Base-by-base conservation (phyloP, 2,113 vertebrate species). In the Columba janthina region DNA sequence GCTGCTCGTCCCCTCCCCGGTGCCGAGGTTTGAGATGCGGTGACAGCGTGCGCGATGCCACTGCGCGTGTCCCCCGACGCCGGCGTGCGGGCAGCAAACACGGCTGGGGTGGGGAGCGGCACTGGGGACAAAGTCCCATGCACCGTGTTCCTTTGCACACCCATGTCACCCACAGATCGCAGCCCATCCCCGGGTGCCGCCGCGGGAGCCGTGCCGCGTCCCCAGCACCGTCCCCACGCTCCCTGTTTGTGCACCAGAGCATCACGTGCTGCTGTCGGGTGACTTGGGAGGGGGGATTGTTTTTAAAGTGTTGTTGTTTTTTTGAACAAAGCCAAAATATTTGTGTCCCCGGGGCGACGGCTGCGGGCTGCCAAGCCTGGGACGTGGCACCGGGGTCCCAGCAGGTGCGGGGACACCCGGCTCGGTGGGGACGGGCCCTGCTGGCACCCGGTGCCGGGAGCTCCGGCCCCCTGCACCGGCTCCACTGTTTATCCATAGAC, bases 401-500 rank as follows among this genome's bases (percentile, higher is more conserved):
- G 31, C 1, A 6, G 75, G 66, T 64, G 22, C 17, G 56, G 75
- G 57, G 83, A 76, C 85, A 87, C 73, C 54, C 21, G 2, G 44
- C 56, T 89, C 4, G 1, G 34, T 3, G 46, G n/a, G 85, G 61
- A 77, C 77, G 56, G 73, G 76, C 58, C 54, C 17, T 2, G 3
- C 31, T 19, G 46, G 46, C 71, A 12, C 34, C 46, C 8, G 3
- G 48, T 6, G 3, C 42, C 42, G 42, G 42, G 16, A 44, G 82
- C 66, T 56, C 71, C 48, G 1, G 60, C 69, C 56, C 53, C 53
- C 20, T 2, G 4, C 29, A 0, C 15, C 0, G 51, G 26, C 74
- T 57, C 36, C 7, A 1, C 15, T 95, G 95, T 96, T 96, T 96
- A 97, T 74, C 38, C 96, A 97, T 94, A 97, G 93, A 97, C 96